Evolutionary conservation across 2,888 invertebrate species (phyloP).

Genomic region (Trichogramma dendrolimi): DNA sequence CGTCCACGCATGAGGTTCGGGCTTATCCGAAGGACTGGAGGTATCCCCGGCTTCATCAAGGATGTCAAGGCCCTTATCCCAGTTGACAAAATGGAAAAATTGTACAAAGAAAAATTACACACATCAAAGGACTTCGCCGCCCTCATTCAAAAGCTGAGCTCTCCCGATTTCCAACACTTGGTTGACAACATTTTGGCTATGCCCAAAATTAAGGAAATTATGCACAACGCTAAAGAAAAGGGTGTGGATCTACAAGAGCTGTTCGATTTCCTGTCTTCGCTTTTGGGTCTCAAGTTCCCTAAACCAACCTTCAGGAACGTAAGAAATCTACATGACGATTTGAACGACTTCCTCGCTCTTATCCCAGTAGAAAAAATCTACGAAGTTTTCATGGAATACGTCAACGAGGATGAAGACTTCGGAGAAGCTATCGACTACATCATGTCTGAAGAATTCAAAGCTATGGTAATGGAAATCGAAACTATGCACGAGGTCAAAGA

Average conservation of each 20-base stretch:
- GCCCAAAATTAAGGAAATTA: slow-evolving; percentile 11
- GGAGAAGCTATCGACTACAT: slow-evolving; percentile 34
- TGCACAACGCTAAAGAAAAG: slow-evolving; percentile 21
- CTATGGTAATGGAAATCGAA: slow-evolving; percentile 34
- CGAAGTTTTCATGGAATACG: slow-evolving; percentile 31
- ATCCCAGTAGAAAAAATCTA: slow-evolving; percentile 33
- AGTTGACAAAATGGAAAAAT: slow-evolving; percentile 34
- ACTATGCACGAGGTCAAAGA: slow-evolving; percentile 34
- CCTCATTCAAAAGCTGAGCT: slow-evolving; percentile 27
- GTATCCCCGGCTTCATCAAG: slow-evolving; percentile 36
- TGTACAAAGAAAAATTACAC: slow-evolving; percentile 37
- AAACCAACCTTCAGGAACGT: slow-evolving; percentile 16
- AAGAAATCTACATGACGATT: slow-evolving; percentile 33
- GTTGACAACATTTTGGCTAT: slow-evolving; percentile 24
- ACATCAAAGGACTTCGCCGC: slow-evolving; percentile 33
- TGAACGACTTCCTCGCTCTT: slow-evolving; percentile 39
- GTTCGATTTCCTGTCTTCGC: slow-evolving; percentile 5
- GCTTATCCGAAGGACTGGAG: slow-evolving; percentile 30
- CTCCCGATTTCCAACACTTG: slow-evolving; percentile 29
- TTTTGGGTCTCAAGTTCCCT: slow-evolving; percentile 28
- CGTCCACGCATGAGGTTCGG: neutral
- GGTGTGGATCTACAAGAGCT: slow-evolving; percentile 16
- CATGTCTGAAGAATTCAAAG: slow-evolving; percentile 31
- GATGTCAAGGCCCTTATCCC: slow-evolving; percentile 39
- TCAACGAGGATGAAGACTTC: slow-evolving; percentile 38